Evolutionary conservation across 2,113 vertebrate genomes (phyloP).

Genomic region (Melanerpes aurifrons): DNA sequence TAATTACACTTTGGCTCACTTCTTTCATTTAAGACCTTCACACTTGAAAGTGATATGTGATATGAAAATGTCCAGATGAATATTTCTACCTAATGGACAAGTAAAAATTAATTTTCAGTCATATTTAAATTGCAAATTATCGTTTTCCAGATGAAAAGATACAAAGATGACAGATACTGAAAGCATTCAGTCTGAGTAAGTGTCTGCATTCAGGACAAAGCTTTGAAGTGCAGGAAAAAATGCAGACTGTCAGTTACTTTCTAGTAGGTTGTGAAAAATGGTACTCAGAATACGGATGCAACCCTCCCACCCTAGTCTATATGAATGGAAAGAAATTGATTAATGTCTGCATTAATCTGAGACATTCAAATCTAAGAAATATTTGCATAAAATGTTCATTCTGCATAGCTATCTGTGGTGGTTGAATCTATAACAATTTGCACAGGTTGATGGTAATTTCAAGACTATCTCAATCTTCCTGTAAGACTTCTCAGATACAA

Average conservation of each 20-base stretch:
- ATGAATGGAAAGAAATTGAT: neutral
- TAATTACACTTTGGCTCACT: neutral
- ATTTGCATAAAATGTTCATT: neutral
- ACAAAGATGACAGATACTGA: neutral
- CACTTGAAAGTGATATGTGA: neutral
- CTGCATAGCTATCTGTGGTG: neutral
- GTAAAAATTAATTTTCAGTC: neutral
- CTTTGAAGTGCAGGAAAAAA: neutral
- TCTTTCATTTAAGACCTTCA: neutral
- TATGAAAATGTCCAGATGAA: neutral
- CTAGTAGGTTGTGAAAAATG: neutral
- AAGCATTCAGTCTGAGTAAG: neutral
- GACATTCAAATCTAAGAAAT: rapidly evolving
- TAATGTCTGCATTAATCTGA: neutral
- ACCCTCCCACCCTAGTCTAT: neutral
- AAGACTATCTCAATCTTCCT: neutral
- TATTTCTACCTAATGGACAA: neutral
- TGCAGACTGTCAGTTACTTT: neutral
- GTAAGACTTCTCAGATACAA: neutral
- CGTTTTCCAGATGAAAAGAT: neutral
- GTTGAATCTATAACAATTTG: neutral
- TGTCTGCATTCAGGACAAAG: neutral
- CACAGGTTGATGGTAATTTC: neutral
- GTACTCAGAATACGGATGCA: neutral
- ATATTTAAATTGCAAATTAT: neutral